Evolutionary conservation across 2,888 invertebrate species (phyloP).

Genomic region (Atrina japonica): DNA sequence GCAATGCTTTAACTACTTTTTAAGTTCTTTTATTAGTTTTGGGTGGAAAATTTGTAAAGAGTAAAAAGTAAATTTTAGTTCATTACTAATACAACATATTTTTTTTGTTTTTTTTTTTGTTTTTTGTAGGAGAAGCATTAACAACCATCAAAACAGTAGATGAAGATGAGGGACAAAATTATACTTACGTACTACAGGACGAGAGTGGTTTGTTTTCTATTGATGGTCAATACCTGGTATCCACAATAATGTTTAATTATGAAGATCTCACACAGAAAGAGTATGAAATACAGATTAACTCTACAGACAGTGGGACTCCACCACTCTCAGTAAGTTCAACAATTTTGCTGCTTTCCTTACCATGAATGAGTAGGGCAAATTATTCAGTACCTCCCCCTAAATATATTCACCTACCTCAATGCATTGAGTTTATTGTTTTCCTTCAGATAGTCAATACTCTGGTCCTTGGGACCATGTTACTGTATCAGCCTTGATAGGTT

Average conservation of each 20-base stretch:
- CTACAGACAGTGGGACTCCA: constrained; percentile 53
- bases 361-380: too few species aligned
- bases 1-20: neutral
- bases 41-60: too few species aligned
- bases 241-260: constrained; percentile 52
- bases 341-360: neutral
- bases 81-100: too few species aligned
- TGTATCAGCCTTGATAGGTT: too few species aligned
- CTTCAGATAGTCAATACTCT: too few species aligned
- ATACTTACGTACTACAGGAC: constrained; percentile 55
- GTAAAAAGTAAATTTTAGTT: too few species aligned
- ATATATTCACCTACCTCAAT: too few species aligned
- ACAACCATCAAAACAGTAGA: constrained; percentile 51
- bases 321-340: constrained; percentile 39
- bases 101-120: too few species aligned
- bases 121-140: constrained; percentile 52
- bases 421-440: too few species aligned
- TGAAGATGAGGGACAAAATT: constrained; percentile 53
- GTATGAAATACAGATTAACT: constrained; percentile 52
- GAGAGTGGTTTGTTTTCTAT: constrained; percentile 52
- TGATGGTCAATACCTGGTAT: constrained; percentile 40
- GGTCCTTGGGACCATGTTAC: too few species aligned
- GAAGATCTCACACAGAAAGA: constrained; percentile 46
- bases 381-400: too few species aligned
- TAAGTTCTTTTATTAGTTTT: too few species aligned